These are phyloP conservation scores for Elephas maximus DNA, from an alignment of 2,113 vertebrate species.

Conservation along the genomic window DNA sequence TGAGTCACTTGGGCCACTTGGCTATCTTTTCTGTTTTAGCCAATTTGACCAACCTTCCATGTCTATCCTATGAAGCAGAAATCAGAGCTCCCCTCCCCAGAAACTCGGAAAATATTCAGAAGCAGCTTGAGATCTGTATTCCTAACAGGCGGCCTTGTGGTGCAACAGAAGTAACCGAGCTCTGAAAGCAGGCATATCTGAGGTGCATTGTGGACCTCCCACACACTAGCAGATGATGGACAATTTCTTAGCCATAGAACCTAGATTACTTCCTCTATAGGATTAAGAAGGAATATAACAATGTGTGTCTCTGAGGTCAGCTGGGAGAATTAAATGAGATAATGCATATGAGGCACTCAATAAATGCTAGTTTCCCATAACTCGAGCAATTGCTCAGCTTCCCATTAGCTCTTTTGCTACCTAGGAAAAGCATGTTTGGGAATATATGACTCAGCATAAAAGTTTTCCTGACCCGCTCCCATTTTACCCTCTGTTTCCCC, in stretches of 20 bases:
- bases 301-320: background rate
- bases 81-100: background rate
- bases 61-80: conserved; percentile 5
- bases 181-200: background rate
- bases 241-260: background rate
- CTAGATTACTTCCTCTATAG: background rate
- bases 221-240: background rate
- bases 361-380: background rate
- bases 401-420: background rate
- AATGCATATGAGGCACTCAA: background rate
- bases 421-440: background rate
- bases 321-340: background rate
- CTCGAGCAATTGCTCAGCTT: background rate
- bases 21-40: background rate
- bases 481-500: background rate
- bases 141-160: background rate
- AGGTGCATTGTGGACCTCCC: background rate
- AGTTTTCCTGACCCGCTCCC: background rate
- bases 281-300: background rate
- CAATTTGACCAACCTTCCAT: background rate
- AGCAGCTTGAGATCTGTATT: background rate
- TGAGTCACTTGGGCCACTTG: background rate
- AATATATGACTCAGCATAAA: background rate
- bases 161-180: background rate
- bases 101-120: background rate